Evolutionary conservation across 2,888 invertebrate genomes (phyloP).

Genomic region (Pristionchus mayeri): DNA sequence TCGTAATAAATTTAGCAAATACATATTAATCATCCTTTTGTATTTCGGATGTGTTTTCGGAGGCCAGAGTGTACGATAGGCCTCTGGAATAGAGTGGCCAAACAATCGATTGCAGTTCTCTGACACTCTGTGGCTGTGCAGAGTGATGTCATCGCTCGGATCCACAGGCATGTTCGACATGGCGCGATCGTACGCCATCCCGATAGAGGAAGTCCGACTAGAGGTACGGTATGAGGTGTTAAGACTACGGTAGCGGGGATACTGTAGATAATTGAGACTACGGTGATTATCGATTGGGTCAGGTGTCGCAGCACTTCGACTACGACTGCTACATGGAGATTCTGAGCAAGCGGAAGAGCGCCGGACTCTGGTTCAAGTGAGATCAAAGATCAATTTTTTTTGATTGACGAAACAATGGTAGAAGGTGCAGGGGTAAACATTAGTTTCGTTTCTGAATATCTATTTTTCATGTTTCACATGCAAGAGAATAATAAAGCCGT

Average conservation of each 20-base stretch:
- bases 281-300: background rate
- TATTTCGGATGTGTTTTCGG: too few relatives aligned
- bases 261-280: background rate
- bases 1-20: background rate
- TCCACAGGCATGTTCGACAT: conserved; percentile 62
- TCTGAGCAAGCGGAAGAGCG: conserved; percentile 46
- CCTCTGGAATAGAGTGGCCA: too few relatives aligned
- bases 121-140: conserved; percentile 71
- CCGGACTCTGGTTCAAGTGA: conserved; percentile 48
- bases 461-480: too few relatives aligned
- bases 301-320: conserved; percentile 40
- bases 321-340: conserved; percentile 47
- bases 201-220: conserved; percentile 60
- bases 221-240: conserved; percentile 43
- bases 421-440: too few relatives aligned
- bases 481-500: too few relatives aligned
- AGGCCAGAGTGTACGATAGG: too few relatives aligned
- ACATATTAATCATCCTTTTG: background rate
- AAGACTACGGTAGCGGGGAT: too few relatives aligned
- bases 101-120: conserved; percentile 68
- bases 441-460: too few relatives aligned
- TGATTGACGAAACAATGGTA: background rate
- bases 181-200: conserved; percentile 64
- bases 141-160: conserved; percentile 52
- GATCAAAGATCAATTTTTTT: background rate